Conservation (phyloP, 2,113 vertebrate species). For the Castor canadensis region DNA sequence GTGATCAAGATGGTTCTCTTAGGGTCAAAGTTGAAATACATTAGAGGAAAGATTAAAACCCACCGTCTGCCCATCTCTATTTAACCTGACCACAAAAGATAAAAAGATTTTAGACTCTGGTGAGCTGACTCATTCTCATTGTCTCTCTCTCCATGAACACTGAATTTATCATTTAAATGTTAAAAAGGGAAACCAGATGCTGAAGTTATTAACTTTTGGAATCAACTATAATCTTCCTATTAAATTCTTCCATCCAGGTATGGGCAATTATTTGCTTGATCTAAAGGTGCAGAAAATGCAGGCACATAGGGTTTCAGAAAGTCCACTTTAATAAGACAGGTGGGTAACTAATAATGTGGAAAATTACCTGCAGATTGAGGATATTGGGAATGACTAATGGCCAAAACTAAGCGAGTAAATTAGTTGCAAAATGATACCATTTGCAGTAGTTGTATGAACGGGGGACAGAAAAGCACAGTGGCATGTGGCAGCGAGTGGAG, state of each 20-base stretch:
- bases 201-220: constrained; percentile 89
- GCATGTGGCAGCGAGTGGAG: constrained; percentile 86
- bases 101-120: constrained; percentile 76
- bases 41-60: constrained; percentile 76
- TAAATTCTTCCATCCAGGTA: constrained; percentile 89
- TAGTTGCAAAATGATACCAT: constrained; percentile 92
- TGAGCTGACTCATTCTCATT: constrained; percentile 64
- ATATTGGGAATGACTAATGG: constrained; percentile 92
- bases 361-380: constrained; percentile 92
- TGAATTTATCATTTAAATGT: constrained; percentile 85
- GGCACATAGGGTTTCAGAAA: constrained; percentile 87
- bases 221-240: constrained; percentile 88
- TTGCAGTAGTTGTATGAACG: constrained; percentile 85
- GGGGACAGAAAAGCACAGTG: constrained; percentile 85
- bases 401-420: constrained; percentile 90
- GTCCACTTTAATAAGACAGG: constrained; percentile 92
- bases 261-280: constrained; percentile 88
- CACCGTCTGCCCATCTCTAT: constrained; percentile 77
- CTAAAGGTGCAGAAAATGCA: constrained; percentile 87
- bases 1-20: constrained; percentile 74
- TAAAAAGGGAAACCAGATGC: constrained; percentile 89
- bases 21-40: constrained; percentile 74
- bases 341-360: constrained; percentile 93
- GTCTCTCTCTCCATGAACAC: constrained; percentile 74
- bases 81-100: constrained; percentile 75